These are phyloP conservation scores for Papilio elwesi DNA, from an alignment of 2,888 invertebrate genomes.

Conservation along the genomic window DNA sequence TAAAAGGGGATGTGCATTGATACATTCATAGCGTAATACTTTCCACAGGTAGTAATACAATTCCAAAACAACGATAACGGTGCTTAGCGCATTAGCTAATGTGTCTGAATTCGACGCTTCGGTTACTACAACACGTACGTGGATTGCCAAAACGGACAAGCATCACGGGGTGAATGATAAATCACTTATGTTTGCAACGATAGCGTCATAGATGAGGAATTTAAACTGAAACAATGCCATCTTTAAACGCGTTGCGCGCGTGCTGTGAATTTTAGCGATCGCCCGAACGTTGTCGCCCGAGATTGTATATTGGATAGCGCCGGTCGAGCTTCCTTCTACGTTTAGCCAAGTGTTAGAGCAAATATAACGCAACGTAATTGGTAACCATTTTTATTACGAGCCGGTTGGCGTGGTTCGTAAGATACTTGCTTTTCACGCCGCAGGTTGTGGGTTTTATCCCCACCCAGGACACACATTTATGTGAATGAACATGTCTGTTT, in stretches of 20 bases:
- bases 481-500: too few relatives aligned
- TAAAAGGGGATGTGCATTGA: too few relatives aligned
- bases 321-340: slow-evolving; percentile 9
- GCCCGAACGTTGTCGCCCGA: slow-evolving; percentile 24
- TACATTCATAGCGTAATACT: neutral
- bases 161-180: slow-evolving; percentile 61
- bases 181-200: slow-evolving; percentile 55
- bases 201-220: slow-evolving; percentile 77
- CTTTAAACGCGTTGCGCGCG: slow-evolving; percentile 62
- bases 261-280: slow-evolving; percentile 60
- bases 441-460: too few relatives aligned
- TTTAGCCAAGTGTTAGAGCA: neutral
- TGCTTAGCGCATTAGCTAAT: slow-evolving; percentile 37
- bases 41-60: neutral
- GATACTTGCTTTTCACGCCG: too few relatives aligned
- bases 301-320: slow-evolving; percentile 39
- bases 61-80: slow-evolving; percentile 26
- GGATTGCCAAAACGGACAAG: slow-evolving; percentile 68
- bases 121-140: slow-evolving; percentile 30
- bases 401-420: too few relatives aligned
- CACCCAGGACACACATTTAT: too few relatives aligned
- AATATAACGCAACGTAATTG: neutral
- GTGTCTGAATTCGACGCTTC: neutral
- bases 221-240: slow-evolving; percentile 78
- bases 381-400: too few relatives aligned